These are phyloP conservation scores for Diarsia mendica DNA, from an alignment of 2,888 invertebrate species.

Conservation along the genomic window DNA sequence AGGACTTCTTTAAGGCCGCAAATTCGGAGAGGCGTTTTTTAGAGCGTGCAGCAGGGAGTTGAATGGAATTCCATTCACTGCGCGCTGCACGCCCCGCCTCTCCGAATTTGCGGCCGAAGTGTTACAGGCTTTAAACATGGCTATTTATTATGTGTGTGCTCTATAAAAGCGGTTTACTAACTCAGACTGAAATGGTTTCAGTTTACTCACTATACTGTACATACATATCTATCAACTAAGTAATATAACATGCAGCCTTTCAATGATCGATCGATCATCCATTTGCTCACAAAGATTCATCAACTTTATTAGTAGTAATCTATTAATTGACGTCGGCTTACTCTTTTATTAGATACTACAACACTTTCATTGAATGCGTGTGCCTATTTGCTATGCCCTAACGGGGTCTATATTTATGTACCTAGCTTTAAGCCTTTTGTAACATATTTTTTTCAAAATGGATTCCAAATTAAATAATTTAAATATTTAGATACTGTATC, in stretches of 20 bases:
- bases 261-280: conserved; percentile 2
- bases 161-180: not conserved
- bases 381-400: too few relatives aligned
- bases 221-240: not conserved
- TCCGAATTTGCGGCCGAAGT: too few relatives aligned
- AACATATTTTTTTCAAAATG: too few relatives aligned
- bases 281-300: conserved; percentile 36
- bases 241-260: not conserved
- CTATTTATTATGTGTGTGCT: not conserved
- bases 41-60: too few relatives aligned
- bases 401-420: too few relatives aligned
- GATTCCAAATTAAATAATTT: too few relatives aligned
- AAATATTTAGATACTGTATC: too few relatives aligned
- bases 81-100: too few relatives aligned
- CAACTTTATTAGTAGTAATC: conserved; percentile 27
- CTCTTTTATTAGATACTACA: conserved; percentile 9
- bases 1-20: too few relatives aligned
- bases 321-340: conserved; percentile 34
- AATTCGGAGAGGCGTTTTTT: too few relatives aligned
- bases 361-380: not conserved
- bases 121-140: not conserved
- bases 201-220: not conserved
- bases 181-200: not conserved
- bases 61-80: too few relatives aligned
- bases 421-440: too few relatives aligned